These are phyloP conservation scores for Amblyteles armatorius DNA, from an alignment of 2,888 invertebrate genomes.

Conservation along the genomic window DNA sequence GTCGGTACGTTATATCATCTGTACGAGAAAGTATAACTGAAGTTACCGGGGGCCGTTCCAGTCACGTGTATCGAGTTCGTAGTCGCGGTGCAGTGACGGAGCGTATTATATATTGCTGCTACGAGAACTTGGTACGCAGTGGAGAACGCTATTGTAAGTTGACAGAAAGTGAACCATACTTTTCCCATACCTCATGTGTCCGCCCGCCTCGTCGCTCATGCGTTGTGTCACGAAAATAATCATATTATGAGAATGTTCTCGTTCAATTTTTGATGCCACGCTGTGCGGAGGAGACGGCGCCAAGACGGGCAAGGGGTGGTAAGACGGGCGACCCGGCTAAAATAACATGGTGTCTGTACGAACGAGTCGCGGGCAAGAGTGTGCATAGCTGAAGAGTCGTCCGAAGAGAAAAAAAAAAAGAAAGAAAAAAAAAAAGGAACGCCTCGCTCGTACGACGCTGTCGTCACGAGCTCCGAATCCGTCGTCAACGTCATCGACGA, in stretches of 20 bases:
- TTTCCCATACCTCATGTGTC: not conserved
- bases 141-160: not conserved
- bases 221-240: too few species aligned
- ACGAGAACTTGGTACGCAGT: not conserved
- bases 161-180: not conserved
- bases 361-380: not conserved
- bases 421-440: conserved; percentile 1
- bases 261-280: too few species aligned
- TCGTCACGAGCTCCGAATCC: conserved; percentile 44
- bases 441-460: not conserved
- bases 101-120: not conserved
- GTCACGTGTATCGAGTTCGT: not conserved
- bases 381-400: not conserved
- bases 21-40: conserved; percentile 1
- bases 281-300: too few species aligned
- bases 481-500: conserved; percentile 39
- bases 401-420: not conserved
- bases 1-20: not conserved
- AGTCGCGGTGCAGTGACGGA: not conserved
- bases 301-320: too few species aligned
- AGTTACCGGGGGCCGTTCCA: not conserved
- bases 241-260: too few species aligned
- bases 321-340: too few species aligned
- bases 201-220: too few species aligned
- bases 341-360: too few species aligned